A percentile compares a stretch with the other conserved stretches of the same genome.
phyloP scores from a whole-genome alignment of 2,797 vertebrate genomes.

The Amblyraja radiata region DNA sequence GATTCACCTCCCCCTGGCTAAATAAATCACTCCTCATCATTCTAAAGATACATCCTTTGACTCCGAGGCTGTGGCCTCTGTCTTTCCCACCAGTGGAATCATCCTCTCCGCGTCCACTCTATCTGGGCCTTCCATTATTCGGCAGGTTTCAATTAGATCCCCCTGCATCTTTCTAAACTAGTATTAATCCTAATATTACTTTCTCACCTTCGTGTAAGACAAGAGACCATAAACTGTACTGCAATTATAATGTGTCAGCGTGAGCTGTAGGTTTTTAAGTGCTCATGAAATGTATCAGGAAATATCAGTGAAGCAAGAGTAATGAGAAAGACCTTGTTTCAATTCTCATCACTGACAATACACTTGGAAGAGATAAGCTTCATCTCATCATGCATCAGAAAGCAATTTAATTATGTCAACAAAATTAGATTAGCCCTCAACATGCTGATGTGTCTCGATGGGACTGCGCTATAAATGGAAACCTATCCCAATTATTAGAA shows the following conservation, averaged over 20 bases:
- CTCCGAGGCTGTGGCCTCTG: too few relatives aligned
- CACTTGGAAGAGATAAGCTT: not conserved
- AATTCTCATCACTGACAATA: not conserved
- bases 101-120: too few relatives aligned
- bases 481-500: not conserved
- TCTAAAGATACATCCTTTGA: too few relatives aligned
- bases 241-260: not conserved
- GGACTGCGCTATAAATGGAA: not conserved
- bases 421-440: not conserved
- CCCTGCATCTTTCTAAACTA: too few relatives aligned
- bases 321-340: not conserved
- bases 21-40: too few relatives aligned
- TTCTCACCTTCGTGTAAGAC: not conserved
- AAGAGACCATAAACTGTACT: not conserved
- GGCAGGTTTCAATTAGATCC: too few relatives aligned
- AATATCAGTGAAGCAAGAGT: not conserved
- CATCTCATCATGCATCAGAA: not conserved
- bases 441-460: not conserved
- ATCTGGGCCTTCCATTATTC: too few relatives aligned
- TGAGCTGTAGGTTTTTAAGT: not conserved
- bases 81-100: too few relatives aligned
- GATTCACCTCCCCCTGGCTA: too few relatives aligned
- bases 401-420: slow-evolving; percentile 4
- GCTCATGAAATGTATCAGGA: not conserved
- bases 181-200: too few relatives aligned